Conservation (phyloP, 2,888 invertebrate genomes). For the Eledona agricola region DNA sequence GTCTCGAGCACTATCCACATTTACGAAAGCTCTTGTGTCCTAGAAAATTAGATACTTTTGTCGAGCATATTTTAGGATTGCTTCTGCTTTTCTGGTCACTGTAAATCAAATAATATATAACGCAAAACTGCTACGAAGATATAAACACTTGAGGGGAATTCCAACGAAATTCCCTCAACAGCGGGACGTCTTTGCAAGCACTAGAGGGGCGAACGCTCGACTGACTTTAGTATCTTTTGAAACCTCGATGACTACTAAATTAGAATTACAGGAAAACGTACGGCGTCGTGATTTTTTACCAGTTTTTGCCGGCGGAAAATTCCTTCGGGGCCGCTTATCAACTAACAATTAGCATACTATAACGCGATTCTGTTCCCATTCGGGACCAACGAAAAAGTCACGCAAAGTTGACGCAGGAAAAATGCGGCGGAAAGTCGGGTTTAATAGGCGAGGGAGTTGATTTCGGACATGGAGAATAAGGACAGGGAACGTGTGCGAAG, state of each 20-base stretch:
- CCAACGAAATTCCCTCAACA: slow-evolving; percentile 32
- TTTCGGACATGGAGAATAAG: too few species aligned
- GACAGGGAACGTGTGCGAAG: too few species aligned
- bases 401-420: too few species aligned
- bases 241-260: slow-evolving; percentile 35
- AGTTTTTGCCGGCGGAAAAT: too few species aligned
- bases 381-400: slow-evolving; percentile 13
- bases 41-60: slow-evolving; percentile 21
- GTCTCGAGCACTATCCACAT: slow-evolving; percentile 7
- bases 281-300: slow-evolving; percentile 7
- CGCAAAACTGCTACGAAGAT: slow-evolving; percentile 27
- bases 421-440: too few species aligned
- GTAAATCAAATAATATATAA: slow-evolving; percentile 28
- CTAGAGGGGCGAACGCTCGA: slow-evolving; percentile 37
- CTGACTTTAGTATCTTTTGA: slow-evolving; percentile 37
- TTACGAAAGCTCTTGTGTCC: slow-evolving; percentile 7
- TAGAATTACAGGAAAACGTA: slow-evolving; percentile 29
- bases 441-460: too few species aligned
- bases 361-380: slow-evolving; percentile 3
- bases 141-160: slow-evolving; percentile 32
- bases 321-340: slow-evolving; percentile 20
- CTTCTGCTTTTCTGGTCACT: slow-evolving; percentile 25
- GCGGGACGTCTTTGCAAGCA: slow-evolving; percentile 37
- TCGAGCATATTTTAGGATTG: slow-evolving; percentile 16
- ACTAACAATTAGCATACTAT: slow-evolving; percentile 24